Evolutionary conservation across 2,888 invertebrate genomes (phyloP).

Genomic region (Agonopterix arenella): DNA sequence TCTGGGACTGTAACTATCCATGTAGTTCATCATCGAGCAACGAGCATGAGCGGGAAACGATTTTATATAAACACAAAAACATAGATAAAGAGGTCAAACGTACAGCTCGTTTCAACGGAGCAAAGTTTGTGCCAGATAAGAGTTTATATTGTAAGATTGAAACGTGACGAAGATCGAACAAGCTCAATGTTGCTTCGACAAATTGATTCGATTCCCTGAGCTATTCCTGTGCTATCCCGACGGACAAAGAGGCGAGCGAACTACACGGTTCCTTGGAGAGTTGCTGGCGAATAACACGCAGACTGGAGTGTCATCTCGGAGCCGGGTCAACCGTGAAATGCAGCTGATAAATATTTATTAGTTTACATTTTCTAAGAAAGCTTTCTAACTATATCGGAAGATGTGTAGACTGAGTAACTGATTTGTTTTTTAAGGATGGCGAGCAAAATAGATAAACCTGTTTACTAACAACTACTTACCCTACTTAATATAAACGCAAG

Average conservation of each 20-base stretch:
- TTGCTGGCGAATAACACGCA: conserved; percentile 19
- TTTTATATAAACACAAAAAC: background rate
- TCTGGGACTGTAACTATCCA: too few relatives aligned
- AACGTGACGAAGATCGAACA: conserved; percentile 34
- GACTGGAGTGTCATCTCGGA: conserved; percentile 22
- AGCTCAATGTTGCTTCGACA: conserved; percentile 47
- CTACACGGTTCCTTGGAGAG: background rate
- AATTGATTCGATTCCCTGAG: conserved; percentile 62
- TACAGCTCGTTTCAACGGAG: conserved; percentile 14
- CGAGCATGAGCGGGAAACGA: background rate
- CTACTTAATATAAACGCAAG: too few relatives aligned
- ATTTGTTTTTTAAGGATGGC: too few relatives aligned
- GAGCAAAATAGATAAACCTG: too few relatives aligned
- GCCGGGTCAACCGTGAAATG: conserved; percentile 27
- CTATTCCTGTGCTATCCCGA: conserved; percentile 35
- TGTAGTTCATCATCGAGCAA: too few relatives aligned
- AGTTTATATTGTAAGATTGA: conserved; percentile 25
- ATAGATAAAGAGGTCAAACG: conserved; percentile 31
- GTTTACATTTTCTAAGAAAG: conserved; percentile 2
- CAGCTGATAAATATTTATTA: conserved; percentile 24
- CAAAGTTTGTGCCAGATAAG: background rate
- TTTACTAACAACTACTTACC: too few relatives aligned
- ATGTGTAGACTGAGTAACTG: too few relatives aligned
- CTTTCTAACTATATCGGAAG: background rate
- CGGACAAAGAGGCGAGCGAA: conserved; percentile 21